Evolutionary conservation across 2,888 invertebrate genomes (phyloP), one percentile per base, ranked within the genome.

Genomic region (Eilema caniola): DNA sequence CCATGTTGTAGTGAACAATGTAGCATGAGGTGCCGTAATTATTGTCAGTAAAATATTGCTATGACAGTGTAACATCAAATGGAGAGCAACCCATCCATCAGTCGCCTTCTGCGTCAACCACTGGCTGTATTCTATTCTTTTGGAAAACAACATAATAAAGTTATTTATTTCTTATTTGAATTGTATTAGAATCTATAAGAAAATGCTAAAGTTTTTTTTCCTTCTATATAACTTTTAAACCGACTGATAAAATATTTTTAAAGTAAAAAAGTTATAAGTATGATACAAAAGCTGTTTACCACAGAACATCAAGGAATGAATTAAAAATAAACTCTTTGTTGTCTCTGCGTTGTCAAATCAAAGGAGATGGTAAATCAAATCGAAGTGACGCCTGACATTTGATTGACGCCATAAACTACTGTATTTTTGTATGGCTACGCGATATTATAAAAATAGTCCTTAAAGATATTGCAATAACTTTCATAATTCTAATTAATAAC

Each of bases 331-430:
- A 60, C 69, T 64, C 28, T 28, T n/a, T 53, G 59, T 59, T 20
- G 59, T 81, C 70, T 71, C 61, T 60, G 24, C 31, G 73, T 67
- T 79, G 80, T 74, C 72, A 74, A 79, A 76, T 82, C 73, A 76
- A 76, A 80, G 33, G 72, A 47, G 64, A 66, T 24, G 4, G 24
- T 20, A 61, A 69, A 61, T 68, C n/a, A 28, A 56, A 72, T 66
- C 14, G 33, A 64, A 72, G 63, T 63, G 62, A 14, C 63, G 62
- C 20, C 62, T 62, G 75, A 71, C 68, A 70, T 62, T 53, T 75
- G 70, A 80, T 67, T 56, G 33, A 65, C 57, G 61, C 59, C 66
- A 72, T 69, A 61, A 62, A 59, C 24, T 62, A 10, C 53, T 23
- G n/a, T 59, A n/a, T n/a, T 24, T 53, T 56, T 56, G 14, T 33